These are phyloP conservation scores for Drosophila tropicalis DNA, from an alignment of 1,140 invertebrate genomes.

Conservation along the genomic window DNA sequence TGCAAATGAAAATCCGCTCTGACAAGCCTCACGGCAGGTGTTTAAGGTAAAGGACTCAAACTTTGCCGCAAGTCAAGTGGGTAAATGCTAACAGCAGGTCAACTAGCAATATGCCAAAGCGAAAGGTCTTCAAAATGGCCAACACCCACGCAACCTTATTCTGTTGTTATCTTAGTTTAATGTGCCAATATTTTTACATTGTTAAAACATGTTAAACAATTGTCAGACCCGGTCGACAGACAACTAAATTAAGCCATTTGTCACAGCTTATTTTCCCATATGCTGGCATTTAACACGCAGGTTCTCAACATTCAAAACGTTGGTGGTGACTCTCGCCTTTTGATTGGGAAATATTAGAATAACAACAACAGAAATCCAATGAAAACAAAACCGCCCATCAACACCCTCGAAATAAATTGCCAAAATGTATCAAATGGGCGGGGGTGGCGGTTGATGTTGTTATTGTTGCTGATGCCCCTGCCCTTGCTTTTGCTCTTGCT, in stretches of 20 bases:
- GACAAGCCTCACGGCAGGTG: slow-evolving; percentile 58
- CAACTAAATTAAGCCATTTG: slow-evolving; percentile 83
- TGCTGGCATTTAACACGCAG: slow-evolving; percentile 82
- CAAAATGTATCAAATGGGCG: slow-evolving; percentile 34
- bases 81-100: slow-evolving; percentile 75
- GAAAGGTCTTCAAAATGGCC: slow-evolving; percentile 13
- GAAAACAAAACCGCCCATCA: slow-evolving; percentile 83
- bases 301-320: slow-evolving; percentile 35
- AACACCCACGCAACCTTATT: slow-evolving; percentile 14
- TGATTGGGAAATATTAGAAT: slow-evolving; percentile 78
- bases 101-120: slow-evolving; percentile 40
- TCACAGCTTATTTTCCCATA: slow-evolving; percentile 83
- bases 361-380: slow-evolving; percentile 81
- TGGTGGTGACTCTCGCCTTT: slow-evolving; percentile 62
- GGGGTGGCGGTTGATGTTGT: slow-evolving; percentile 36
- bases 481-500: background rate
- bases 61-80: slow-evolving; percentile 51
- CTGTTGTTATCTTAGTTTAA: slow-evolving; percentile 67
- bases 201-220: slow-evolving; percentile 70
- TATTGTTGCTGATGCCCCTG: slow-evolving; percentile 59
- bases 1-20: slow-evolving; percentile 63
- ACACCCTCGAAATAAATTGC: slow-evolving; percentile 78
- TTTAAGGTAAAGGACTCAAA: slow-evolving; percentile 26
- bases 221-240: slow-evolving; percentile 47
- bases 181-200: slow-evolving; percentile 78